Conservation (phyloP, 2,888 invertebrate species). For the Sarcophaga caerulescens region DNA sequence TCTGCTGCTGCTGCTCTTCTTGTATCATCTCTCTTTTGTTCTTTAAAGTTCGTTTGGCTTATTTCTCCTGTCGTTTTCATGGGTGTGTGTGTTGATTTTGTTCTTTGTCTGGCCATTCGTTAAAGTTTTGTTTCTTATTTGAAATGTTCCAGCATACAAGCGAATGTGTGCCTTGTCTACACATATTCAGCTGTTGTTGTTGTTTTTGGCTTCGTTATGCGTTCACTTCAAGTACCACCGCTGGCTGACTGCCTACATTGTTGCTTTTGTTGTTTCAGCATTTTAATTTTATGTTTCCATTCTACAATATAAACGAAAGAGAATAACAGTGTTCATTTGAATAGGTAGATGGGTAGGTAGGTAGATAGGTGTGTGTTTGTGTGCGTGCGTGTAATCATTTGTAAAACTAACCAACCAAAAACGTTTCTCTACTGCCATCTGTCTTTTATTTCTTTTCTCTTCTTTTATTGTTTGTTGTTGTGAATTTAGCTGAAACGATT, state of each 20-base stretch:
- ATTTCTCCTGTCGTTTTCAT: slow-evolving; percentile 10
- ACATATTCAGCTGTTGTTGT: slow-evolving; percentile 34
- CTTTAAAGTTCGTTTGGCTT: slow-evolving; percentile 51
- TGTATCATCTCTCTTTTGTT: slow-evolving; percentile 62
- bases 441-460: slow-evolving; percentile 54
- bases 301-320: background rate
- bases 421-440: slow-evolving; percentile 72
- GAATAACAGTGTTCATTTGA: background rate
- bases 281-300: slow-evolving; percentile 71
- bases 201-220: slow-evolving; percentile 39
- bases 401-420: slow-evolving; percentile 78
- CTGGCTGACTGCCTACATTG: slow-evolving; percentile 50
- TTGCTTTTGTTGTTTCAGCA: slow-evolving; percentile 53
- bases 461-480: slow-evolving; percentile 43
- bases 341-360: background rate
- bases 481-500: slow-evolving; percentile 10
- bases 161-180: slow-evolving; percentile 31
- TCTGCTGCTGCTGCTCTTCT: slow-evolving; percentile 62
- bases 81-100: background rate
- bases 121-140: slow-evolving; percentile 55
- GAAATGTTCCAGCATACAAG: background rate
- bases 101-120: slow-evolving; percentile 26
- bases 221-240: slow-evolving; percentile 43
- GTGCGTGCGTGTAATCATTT: slow-evolving; percentile 63
- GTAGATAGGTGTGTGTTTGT: slow-evolving; percentile 9